Base-by-base conservation (phyloP, 1,140 invertebrate genomes). In the Orussus abietinus region DNA sequence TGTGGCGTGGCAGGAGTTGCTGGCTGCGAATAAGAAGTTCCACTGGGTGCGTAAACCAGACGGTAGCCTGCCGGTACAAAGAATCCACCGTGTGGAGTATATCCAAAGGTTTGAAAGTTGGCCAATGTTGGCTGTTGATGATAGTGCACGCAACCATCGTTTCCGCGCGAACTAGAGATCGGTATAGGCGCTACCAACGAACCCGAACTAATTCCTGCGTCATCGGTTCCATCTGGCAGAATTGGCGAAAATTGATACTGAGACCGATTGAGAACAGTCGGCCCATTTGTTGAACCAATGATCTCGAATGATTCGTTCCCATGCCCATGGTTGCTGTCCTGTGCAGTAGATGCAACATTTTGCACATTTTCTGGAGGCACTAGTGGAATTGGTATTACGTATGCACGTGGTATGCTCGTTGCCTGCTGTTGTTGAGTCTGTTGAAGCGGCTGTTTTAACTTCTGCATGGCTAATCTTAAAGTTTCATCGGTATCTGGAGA, bases 311-410 rank as follows among this genome's bases (percentile, higher is more conserved):
- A 10, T 30, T 59, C 55, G 31, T 14, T 54, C 5, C 44, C 31
- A 31, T 36, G 11, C 15, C 15, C 11, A 36, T 56, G 56, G 38
- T 31, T 47, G 38, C 28, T 48, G 35, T 34, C 13, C 19, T 57
- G 54, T 26, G 56, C 54, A 4, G 53, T 25, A 31, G 49, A 25
- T 33, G 52, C 32, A 33, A 53, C 46, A 31, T 56, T 66, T 45
- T 60, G 63, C 40, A 65, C 52, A 41, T 65, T 70, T 21, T 71
- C 66, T 45, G 66, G 65, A 59, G 70, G 63, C 62, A 72, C 61
- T 52, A 73, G 54, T 51, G 69, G 61, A 53, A 72, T 69, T 47
- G 69, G 70, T 47, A 72, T 72, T 40, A 71, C 67, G 38, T 71
- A 73, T 48, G 70, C 65, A 39, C 66, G 67, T 13, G 66, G 48